Evolutionary conservation across 1,140 invertebrate species (phyloP).

Genomic region (Bombus impatiens): DNA sequence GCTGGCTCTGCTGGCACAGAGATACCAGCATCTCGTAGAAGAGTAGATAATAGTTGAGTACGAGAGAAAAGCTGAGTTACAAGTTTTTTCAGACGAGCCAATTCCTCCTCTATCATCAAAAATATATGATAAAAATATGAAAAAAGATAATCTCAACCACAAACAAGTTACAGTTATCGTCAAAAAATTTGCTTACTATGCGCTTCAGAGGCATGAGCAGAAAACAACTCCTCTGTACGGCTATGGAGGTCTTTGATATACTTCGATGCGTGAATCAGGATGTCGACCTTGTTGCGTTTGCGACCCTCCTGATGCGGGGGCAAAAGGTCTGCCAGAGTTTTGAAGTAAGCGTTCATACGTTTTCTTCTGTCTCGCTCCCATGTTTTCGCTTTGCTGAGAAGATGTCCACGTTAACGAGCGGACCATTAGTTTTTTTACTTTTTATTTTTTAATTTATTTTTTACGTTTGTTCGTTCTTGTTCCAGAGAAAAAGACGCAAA

Average conservation of each 20-base stretch:
- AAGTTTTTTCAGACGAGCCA: slow-evolving; percentile 78
- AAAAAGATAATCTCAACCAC: no score
- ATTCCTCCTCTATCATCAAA: slow-evolving; percentile 76
- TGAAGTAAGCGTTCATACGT: slow-evolving; percentile 82
- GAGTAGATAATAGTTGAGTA: slow-evolving; percentile 77
- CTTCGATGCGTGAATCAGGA: slow-evolving; percentile 80
- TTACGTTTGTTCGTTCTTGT: not conserved
- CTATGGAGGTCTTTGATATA: slow-evolving; percentile 82
- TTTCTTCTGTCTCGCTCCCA: slow-evolving; percentile 83
- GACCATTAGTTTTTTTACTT: not conserved
- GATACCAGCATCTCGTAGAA: slow-evolving; percentile 80
- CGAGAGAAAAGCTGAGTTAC: slow-evolving; percentile 77
- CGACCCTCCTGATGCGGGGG: slow-evolving; percentile 82
- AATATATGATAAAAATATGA: not conserved
- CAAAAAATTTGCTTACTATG: slow-evolving; percentile 71
- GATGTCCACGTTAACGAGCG: slow-evolving; percentile 9
- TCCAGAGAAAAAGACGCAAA: not conserved
- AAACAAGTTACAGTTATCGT: not conserved
- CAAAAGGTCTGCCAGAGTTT: slow-evolving; percentile 80
- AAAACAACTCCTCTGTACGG: slow-evolving; percentile 78
- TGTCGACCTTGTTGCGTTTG: slow-evolving; percentile 82
- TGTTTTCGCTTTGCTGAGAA: slow-evolving; percentile 81
- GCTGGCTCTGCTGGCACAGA: slow-evolving; percentile 80
- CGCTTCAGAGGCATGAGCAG: slow-evolving; percentile 75
- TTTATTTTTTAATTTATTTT: not conserved